Evolutionary conservation across 2,113 vertebrate genomes (phyloP).

Genomic region (Pygathrix nemaeus): DNA sequence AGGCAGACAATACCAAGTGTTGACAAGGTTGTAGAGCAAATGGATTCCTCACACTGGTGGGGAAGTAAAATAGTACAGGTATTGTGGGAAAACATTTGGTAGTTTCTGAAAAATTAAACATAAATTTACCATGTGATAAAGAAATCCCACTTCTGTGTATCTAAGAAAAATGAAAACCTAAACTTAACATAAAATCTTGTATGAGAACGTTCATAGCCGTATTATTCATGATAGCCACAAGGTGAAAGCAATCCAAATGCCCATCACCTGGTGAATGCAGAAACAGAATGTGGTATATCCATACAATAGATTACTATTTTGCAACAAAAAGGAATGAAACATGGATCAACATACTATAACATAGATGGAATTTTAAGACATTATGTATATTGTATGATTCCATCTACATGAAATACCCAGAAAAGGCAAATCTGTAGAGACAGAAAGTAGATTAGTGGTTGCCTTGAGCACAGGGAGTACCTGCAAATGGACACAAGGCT

Average conservation of each 20-base stretch:
- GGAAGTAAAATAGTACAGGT: not conserved
- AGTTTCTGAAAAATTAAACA: not conserved
- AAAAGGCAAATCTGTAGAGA: not conserved
- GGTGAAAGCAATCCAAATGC: not conserved
- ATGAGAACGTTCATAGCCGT: not conserved
- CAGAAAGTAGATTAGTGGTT: not conserved
- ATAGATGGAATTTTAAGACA: not conserved
- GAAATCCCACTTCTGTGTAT: not conserved
- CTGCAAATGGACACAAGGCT: not conserved
- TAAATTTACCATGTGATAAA: not conserved
- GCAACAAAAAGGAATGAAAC: not conserved
- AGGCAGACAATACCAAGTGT: not conserved
- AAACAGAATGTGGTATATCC: not conserved
- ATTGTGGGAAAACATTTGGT: not conserved
- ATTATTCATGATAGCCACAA: not conserved
- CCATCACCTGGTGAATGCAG: not conserved
- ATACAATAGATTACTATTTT: not conserved
- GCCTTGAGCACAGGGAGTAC: not conserved
- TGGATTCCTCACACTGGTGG: not conserved
- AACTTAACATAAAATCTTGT: not conserved
- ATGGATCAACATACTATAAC: not conserved
- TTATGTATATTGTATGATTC: not conserved
- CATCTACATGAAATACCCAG: not conserved
- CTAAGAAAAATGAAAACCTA: not conserved
- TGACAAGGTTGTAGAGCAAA: not conserved